Base-by-base conservation (phyloP, 2,113 vertebrate genomes). In the Pachycephala philippinensis region DNA sequence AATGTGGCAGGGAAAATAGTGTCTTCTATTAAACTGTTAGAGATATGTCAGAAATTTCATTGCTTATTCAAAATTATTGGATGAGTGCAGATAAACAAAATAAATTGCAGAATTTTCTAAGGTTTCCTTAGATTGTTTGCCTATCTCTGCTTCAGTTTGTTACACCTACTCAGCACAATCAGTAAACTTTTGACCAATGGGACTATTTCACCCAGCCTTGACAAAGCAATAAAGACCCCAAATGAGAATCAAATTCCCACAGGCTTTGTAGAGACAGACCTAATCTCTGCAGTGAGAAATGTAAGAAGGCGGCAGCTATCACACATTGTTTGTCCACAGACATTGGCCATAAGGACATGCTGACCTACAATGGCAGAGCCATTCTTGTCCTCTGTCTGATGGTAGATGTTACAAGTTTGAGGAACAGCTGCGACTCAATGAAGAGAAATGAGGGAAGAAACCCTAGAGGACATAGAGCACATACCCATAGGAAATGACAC, bases 31-130 rank as follows among this genome's bases (percentile, higher is more conserved):
- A 97, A 91, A 96, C 80, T 91, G 68, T 65, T 91, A 77, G 76
- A 95, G 88, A 89, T 97, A 96, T 94, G 78, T 93, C 89, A 95
- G 95, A 95, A 90, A 91, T 92, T 95, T 80, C 70, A 91, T 66
- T 97, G 89, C 82, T 92, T 95, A 94, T 95, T 95, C 77, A 70
- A 72, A 66, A 82, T 94, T 95, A 89, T 33, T 80, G 91, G 40
- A 71, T 54, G 42, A 91, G 53, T 68, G 39, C 37, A 84, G 96
- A 78, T 94, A 91, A 76, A 87, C 57, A 39, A 72, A 93, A 91
- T 84, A 82, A 96, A 97, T 72, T 87, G 42, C 45, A 93, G 60
- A 31, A 74, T 75, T 91, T 95, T 69, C 68, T 74, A 71, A 59
- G 83, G 64, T 81, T 94, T 95, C 68, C 63, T 33, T 70, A 91